Base-by-base conservation (phyloP, 1,140 invertebrate species). In the Papilio aristodemus region DNA sequence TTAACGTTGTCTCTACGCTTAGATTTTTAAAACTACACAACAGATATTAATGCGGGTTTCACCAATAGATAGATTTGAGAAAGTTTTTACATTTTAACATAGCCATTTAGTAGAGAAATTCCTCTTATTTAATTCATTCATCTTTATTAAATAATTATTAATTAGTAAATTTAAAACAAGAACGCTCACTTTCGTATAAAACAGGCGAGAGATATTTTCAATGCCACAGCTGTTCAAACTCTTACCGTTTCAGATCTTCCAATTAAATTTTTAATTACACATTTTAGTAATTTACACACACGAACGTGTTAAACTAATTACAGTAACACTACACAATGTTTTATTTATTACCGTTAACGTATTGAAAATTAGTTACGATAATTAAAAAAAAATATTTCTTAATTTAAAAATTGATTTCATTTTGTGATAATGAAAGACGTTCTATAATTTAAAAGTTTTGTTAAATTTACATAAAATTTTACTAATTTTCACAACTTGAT, bases 241-340 rank as follows among this genome's bases (percentile, higher is more conserved):
- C 14, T 46, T 46, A 17, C 17, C 43, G 43, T 46, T 14, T 46
- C 1, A 14, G 1, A 46, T 46, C 43, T 46, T 46, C 43, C 43
- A 46, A 46, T 46, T 46, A 46, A 17, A 13, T 46, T 46, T 46
- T 46, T 46, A 46, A 46, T 46, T 46, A 46, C 43, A 46, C 43
- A 46, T 46, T 46, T 46, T 7, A 46, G 14, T 46, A 46, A 46
- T 19, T 19, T 46, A 19, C 43, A 46, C 19, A 46, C 43, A 46
- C 10, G 38, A 39, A 46, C 43, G 43, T 46, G 43, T 8, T 46
- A 1, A 46, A 46, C 43, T 46, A 46, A 46, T 19, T 46, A 46
- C 14, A 3, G 14, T 46, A 17, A 19, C 19, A 46, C 17, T 17
- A 46, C 9, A 46, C 1, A 9, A 46, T 19, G 17, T 46, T 46